Evolutionary conservation across 1,140 invertebrate species (phyloP), one percentile per base, ranked within the genome.

Genomic region (Hyles vespertilio): DNA sequence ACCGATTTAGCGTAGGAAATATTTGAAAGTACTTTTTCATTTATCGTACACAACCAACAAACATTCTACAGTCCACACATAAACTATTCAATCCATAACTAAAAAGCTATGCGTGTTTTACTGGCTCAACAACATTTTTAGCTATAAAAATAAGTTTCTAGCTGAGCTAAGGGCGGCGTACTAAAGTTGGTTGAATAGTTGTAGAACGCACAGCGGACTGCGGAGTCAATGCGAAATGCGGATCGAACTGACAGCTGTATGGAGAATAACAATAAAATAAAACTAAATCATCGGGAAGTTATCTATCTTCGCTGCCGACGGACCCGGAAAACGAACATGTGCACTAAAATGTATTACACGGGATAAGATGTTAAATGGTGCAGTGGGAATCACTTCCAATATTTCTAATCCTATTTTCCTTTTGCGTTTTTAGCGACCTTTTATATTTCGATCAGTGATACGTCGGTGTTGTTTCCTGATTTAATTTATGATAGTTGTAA

Each of bases 251-350:
- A 77, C 74, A 79, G 70, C 83, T 81, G 77, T 72, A 82, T 74
- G 75, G 74, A 68, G 75, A 76, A 84, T 84, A 81, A 79, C 79
- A 88, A 85, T 88, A 88, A 88, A 88, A 85, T 88, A 88, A 88
- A 88, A 88, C 77, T 85, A 86, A 85, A 86, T 88, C 81, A 86
- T 85, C 75, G 79, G 78, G 79, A 86, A 85, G 83, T 86, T 85
- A 84, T 88, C 77, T 85, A 81, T 84, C 83, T 86, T 74, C 63
- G 71, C 63, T 70, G 72, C 57, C 65, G 74, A 69, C 69, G 71
- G 64, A 65, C 63, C 68, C 74, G 74, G 74, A 76, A 75, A 69
- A 73, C 72, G 73, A 76, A 71, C 81, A 85, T 85, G 75, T 80
- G 77, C 71, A 75, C 68, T 69, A 63, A 80, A 76, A 83, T 72